Evolutionary conservation across 2,888 invertebrate genomes (phyloP).

Genomic region (Agrochola lota): DNA sequence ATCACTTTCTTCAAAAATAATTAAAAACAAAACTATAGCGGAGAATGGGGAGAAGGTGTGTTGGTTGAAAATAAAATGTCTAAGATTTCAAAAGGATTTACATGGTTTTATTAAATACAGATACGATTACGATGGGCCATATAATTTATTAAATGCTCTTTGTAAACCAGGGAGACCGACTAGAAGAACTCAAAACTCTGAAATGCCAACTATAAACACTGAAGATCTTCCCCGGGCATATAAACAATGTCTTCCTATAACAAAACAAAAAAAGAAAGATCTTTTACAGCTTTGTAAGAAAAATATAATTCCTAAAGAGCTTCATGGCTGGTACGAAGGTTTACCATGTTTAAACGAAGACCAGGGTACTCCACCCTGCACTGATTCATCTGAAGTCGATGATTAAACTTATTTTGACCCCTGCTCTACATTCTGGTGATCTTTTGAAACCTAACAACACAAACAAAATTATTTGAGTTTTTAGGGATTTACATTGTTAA

Average conservation of each 20-base stretch:
- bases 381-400: slow-evolving; percentile 25
- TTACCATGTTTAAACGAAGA: slow-evolving; percentile 26
- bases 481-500: slow-evolving; percentile 11
- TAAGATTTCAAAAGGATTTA: slow-evolving; percentile 33
- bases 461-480: slow-evolving; percentile 1
- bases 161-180: slow-evolving; percentile 39
- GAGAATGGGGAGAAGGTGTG: slow-evolving; percentile 29
- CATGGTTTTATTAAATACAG: slow-evolving; percentile 38
- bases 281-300: slow-evolving; percentile 47
- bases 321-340: slow-evolving; percentile 33
- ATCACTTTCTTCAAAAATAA: slow-evolving; percentile 20
- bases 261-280: slow-evolving; percentile 40
- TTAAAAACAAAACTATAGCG: slow-evolving; percentile 32
- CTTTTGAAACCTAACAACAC: slow-evolving; percentile 44
- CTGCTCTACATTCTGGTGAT: slow-evolving; percentile 14
- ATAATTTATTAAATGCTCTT: slow-evolving; percentile 42
- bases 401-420: slow-evolving; percentile 17
- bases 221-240: slow-evolving; percentile 33
- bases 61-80: slow-evolving; percentile 39
- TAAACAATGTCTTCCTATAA: slow-evolving; percentile 33
- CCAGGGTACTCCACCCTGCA: slow-evolving; percentile 14
- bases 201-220: slow-evolving; percentile 30
- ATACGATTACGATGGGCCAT: slow-evolving; percentile 38
- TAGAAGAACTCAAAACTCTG: slow-evolving; percentile 29
- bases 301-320: slow-evolving; percentile 45